Evolutionary conservation across 1,140 invertebrate species (phyloP).

Genomic region (Musca vetustissima): DNA sequence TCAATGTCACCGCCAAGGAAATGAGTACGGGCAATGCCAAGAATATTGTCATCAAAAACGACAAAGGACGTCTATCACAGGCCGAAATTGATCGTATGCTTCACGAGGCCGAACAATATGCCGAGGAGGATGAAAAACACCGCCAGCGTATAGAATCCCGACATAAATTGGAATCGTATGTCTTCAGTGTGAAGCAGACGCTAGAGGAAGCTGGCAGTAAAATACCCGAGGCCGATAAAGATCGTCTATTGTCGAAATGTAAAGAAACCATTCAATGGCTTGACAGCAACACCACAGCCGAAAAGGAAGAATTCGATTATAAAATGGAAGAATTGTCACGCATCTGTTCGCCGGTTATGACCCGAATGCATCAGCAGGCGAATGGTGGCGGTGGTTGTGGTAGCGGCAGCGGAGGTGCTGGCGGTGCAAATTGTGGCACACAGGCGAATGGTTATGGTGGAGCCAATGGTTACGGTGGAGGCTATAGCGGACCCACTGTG

Average conservation of each 20-base stretch:
- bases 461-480: conserved; percentile 44
- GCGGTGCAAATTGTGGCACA: conserved; percentile 36
- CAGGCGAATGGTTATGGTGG: conserved; percentile 44
- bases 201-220: conserved; percentile 61
- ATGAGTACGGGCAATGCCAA: conserved; percentile 61
- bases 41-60: conserved; percentile 85
- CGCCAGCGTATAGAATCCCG: conserved; percentile 64
- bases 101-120: conserved; percentile 44
- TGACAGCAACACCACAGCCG: conserved; percentile 64
- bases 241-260: conserved; percentile 62
- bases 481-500: conserved; percentile 36
- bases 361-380: conserved; percentile 57
- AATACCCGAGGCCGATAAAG: conserved; percentile 65
- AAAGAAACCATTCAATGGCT: conserved; percentile 64
- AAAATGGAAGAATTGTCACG: conserved; percentile 60
- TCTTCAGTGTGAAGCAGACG: conserved; percentile 68
- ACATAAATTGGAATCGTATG: conserved; percentile 70
- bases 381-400: conserved; percentile 3
- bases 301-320: conserved; percentile 67
- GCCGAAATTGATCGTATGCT: conserved; percentile 72
- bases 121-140: conserved; percentile 68
- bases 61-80: conserved; percentile 78
- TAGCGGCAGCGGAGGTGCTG: background rate
- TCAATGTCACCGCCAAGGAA: conserved; percentile 66
- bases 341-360: conserved; percentile 61